Percentiles rank a stretch among this genome's conserved stretches.
Evolutionary conservation across 2,113 vertebrate species (phyloP).

Genomic region (Zeus faber): DNA sequence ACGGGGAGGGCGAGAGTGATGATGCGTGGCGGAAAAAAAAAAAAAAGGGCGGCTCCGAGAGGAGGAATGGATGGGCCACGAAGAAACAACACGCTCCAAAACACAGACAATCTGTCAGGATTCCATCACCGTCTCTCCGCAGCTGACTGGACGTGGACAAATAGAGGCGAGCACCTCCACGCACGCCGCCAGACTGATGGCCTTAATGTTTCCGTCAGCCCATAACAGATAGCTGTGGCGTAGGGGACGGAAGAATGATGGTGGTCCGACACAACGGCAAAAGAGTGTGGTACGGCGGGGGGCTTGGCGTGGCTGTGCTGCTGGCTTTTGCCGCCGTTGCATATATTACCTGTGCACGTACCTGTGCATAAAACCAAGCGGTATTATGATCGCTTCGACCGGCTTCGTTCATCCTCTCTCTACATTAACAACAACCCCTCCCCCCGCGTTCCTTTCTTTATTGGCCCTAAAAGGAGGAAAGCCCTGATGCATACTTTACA

Average conservation of each 20-base stretch:
- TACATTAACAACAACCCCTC: not conserved
- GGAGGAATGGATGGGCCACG: conserved; percentile 68
- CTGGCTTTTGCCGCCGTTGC: not conserved
- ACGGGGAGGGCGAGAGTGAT: conserved; percentile 47
- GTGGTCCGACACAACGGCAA: conserved; percentile 21
- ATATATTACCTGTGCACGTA: not conserved
- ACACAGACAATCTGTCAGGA: conserved; percentile 75
- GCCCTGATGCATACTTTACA: conserved; percentile 48
- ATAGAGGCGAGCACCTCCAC: conserved; percentile 55
- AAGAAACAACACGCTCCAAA: conserved; percentile 73
- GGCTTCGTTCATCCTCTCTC: too few species aligned
- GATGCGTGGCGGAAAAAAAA: conserved; percentile 64
- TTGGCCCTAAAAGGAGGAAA: conserved; percentile 28
- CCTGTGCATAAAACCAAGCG: not conserved
- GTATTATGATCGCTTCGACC: not conserved
- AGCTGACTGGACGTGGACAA: conserved; percentile 70
- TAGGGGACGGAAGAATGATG: conserved; percentile 46
- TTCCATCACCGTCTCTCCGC: conserved; percentile 64
- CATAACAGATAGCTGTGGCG: conserved; percentile 56
- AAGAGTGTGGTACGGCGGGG: not conserved
- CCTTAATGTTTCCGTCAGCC: conserved; percentile 68
- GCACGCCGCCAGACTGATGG: conserved; percentile 61
- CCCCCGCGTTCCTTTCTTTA: not conserved
- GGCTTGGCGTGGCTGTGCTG: not conserved
- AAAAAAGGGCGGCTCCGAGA: conserved; percentile 51